These are phyloP conservation scores for Catocala nupta DNA, from an alignment of 2,888 invertebrate genomes.

Conservation along the genomic window DNA sequence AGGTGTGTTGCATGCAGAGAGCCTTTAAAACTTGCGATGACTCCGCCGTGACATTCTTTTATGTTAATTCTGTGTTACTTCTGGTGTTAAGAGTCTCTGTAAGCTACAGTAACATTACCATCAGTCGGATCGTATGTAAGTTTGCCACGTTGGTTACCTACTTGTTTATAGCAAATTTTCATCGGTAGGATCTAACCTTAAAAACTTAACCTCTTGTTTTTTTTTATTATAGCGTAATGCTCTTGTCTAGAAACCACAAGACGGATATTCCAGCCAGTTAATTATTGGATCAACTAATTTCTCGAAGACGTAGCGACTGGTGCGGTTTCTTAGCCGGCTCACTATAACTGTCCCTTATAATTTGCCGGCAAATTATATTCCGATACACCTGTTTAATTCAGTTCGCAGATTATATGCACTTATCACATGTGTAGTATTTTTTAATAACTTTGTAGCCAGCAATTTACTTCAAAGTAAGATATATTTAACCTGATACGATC, in stretches of 20 bases:
- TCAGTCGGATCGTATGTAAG: too few species aligned
- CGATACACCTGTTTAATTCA: slow-evolving; percentile 21
- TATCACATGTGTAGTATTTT: slow-evolving; percentile 9
- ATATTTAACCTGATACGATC: not conserved
- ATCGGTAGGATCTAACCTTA: too few species aligned
- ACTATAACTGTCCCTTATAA: slow-evolving; percentile 27
- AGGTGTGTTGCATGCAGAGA: too few species aligned
- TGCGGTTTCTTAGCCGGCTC: slow-evolving; percentile 21
- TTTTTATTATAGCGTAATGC: too few species aligned
- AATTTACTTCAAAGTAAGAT: slow-evolving; percentile 8
- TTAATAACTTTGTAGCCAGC: slow-evolving; percentile 7
- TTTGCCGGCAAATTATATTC: slow-evolving; percentile 30
- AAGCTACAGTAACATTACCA: too few species aligned
- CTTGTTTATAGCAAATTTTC: too few species aligned
- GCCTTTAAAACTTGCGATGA: too few species aligned
- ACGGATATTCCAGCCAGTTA: not conserved
- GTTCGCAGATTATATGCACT: slow-evolving; percentile 11
- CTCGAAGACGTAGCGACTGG: not conserved
- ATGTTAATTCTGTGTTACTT: too few species aligned
- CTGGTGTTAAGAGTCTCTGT: too few species aligned
- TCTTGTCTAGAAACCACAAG: not conserved
- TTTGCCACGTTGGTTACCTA: too few species aligned
- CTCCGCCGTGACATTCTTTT: too few species aligned
- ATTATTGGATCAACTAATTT: not conserved
- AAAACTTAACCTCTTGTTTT: too few species aligned